Percentiles rank a stretch among this genome's conserved stretches.
Conservation (phyloP, 2,888 invertebrate genomes). For the Caenorhabditis angaria region DNA sequence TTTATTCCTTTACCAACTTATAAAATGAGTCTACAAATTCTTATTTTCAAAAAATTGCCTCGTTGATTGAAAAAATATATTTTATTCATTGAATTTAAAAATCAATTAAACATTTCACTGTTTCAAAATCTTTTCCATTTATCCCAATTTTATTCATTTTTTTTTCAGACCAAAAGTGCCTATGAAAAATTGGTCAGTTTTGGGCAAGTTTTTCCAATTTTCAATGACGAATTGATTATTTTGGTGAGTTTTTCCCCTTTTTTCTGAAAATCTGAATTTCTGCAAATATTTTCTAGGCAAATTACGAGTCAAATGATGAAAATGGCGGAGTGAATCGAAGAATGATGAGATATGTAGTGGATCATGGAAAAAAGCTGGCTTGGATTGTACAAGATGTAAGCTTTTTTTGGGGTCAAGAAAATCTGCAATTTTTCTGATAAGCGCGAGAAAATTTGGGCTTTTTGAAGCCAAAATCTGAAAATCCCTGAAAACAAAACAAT, state of each 20-base stretch:
- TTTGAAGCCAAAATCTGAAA: background rate
- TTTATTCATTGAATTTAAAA: no score
- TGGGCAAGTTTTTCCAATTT: slow-evolving; percentile 17
- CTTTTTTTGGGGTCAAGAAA: background rate
- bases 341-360: background rate
- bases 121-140: no score
- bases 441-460: background rate
- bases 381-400: slow-evolving; percentile 14
- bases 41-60: no score
- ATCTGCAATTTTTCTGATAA: background rate
- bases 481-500: no score
- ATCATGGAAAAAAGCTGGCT: background rate
- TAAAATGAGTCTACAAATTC: no score
- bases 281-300: background rate
- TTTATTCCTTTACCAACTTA: no score
- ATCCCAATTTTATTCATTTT: background rate
- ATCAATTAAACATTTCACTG: no score
- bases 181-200: slow-evolving; percentile 20
- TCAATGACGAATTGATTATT: slow-evolving; percentile 16
- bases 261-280: background rate
- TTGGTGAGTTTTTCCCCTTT: slow-evolving; percentile 8
- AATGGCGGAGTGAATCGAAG: background rate
- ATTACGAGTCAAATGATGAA: background rate
- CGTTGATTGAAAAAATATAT: no score
- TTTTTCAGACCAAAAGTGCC: background rate